A percentile compares a stretch with the other conserved stretches of the same genome.
These are phyloP conservation scores for Brachionus sp. DNA, from an alignment of 1,140 invertebrate species.

Conservation along the genomic window DNA sequence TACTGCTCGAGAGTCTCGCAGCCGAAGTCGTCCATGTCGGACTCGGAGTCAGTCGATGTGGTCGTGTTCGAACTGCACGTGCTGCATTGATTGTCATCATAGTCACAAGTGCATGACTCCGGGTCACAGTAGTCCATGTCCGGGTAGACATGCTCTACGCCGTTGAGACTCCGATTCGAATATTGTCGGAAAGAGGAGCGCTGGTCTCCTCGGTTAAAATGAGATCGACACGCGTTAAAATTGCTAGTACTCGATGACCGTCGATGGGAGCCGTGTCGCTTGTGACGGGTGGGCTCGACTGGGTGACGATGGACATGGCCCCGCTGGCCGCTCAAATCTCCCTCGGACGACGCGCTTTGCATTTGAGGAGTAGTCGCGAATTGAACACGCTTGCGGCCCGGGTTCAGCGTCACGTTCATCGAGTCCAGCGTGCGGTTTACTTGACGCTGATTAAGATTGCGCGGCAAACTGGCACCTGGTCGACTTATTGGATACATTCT, in stretches of 20 bases:
- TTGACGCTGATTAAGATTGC: neutral
- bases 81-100: conserved; percentile 17
- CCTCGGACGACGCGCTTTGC: conserved; percentile 17
- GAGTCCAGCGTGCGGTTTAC: neutral
- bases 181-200: neutral
- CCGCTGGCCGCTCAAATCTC: neutral
- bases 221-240: neutral
- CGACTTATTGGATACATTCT: conserved; percentile 38
- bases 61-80: conserved; percentile 44
- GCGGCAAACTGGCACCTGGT: neutral
- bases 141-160: neutral
- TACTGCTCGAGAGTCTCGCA: conserved; percentile 3
- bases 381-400: conserved; percentile 8
- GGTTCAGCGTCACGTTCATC: neutral
- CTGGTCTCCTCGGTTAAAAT: neutral
- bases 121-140: conserved; percentile 2
- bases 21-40: conserved; percentile 37
- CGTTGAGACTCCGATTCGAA: neutral
- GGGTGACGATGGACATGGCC: neutral
- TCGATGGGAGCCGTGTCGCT: neutral
- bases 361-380: conserved; percentile 36
- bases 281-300: neutral
- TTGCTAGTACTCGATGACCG: conserved; percentile 37
- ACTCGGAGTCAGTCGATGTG: conserved; percentile 35
- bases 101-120: neutral